Evolutionary conservation across 2,797 vertebrate species (phyloP).

Genomic region (Melanotaenia pygmaea): DNA sequence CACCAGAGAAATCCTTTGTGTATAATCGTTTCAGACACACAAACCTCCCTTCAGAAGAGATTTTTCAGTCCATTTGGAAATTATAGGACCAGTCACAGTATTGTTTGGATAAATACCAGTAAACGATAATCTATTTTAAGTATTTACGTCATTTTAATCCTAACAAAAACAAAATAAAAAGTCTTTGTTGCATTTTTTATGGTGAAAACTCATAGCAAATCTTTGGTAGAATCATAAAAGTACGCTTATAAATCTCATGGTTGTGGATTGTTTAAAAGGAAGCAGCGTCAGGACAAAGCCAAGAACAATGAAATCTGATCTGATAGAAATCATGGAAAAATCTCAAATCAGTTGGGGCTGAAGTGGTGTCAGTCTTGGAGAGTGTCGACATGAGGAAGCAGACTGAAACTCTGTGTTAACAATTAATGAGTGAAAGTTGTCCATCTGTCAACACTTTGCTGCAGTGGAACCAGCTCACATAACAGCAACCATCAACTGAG

Average conservation of each 20-base stretch:
- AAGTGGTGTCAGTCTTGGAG: slow-evolving; percentile 27
- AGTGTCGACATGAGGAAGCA: slow-evolving; percentile 44
- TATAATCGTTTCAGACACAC: slow-evolving; percentile 29
- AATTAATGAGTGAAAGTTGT: slow-evolving; percentile 40
- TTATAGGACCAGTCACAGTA: slow-evolving; percentile 6
- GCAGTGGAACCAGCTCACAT: slow-evolving; percentile 29
- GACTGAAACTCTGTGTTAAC: slow-evolving; percentile 34
- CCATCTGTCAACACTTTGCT: slow-evolving; percentile 51
- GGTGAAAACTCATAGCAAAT: slow-evolving; percentile 21
- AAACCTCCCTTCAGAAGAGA: slow-evolving; percentile 21
- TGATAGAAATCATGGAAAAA: slow-evolving; percentile 60
- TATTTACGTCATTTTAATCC: slow-evolving; percentile 17
- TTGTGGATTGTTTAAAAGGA: slow-evolving; percentile 25
- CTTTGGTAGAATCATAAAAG: slow-evolving; percentile 19
- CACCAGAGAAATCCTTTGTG: slow-evolving; percentile 12
- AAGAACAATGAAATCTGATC: slow-evolving; percentile 65
- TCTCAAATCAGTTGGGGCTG: slow-evolving; percentile 28
- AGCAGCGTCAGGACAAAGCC: slow-evolving; percentile 35
- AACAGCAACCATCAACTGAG: slow-evolving; percentile 19
- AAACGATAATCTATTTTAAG: slow-evolving; percentile 4
- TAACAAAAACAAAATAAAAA: slow-evolving; percentile 21
- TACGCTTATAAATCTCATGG: slow-evolving; percentile 22
- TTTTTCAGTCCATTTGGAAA: neutral
- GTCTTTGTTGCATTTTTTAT: slow-evolving; percentile 1
- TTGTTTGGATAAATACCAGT: slow-evolving; percentile 4